phyloP scores from a whole-genome alignment of 2,888 invertebrate genomes.

The Catocala fraxini region DNA sequence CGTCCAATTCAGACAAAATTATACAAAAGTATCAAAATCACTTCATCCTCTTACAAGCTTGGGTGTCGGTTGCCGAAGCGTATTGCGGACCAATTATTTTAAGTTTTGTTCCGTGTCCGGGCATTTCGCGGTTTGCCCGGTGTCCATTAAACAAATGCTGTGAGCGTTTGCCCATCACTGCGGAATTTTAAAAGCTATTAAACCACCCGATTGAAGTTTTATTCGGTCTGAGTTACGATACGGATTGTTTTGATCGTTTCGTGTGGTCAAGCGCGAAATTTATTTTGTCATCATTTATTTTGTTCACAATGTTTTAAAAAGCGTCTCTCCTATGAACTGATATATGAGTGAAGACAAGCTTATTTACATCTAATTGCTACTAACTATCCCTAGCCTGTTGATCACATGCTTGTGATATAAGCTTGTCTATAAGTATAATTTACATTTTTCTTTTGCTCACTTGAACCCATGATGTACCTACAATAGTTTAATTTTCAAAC shows the following conservation, averaged over 20 bases:
- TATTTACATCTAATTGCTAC: too few species aligned
- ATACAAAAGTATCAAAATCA: constrained; percentile 62
- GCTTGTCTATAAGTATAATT: too few species aligned
- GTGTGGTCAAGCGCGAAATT: constrained; percentile 28
- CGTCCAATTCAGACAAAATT: neutral
- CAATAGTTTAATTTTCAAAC: too few species aligned
- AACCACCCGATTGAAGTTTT: constrained; percentile 65
- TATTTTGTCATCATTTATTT: too few species aligned
- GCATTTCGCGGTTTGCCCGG: constrained; percentile 78
- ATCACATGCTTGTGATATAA: too few species aligned
- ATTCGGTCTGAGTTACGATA: constrained; percentile 53
- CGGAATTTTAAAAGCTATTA: constrained; percentile 72
- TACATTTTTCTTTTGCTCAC: too few species aligned
- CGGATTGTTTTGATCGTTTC: constrained; percentile 38
- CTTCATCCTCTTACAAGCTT: constrained; percentile 25
- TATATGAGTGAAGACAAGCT: too few species aligned
- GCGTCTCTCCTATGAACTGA: too few species aligned
- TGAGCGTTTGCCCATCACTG: constrained; percentile 58
- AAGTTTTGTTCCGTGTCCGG: constrained; percentile 86
- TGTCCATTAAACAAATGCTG: constrained; percentile 78
- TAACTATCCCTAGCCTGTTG: too few species aligned
- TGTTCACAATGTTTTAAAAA: too few species aligned
- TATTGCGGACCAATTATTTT: constrained; percentile 85
- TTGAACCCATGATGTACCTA: too few species aligned
- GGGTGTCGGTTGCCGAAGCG: constrained; percentile 66